phyloP scores from a whole-genome alignment of 2,888 invertebrate genomes.

The Caenorhabditis sp. region DNA sequence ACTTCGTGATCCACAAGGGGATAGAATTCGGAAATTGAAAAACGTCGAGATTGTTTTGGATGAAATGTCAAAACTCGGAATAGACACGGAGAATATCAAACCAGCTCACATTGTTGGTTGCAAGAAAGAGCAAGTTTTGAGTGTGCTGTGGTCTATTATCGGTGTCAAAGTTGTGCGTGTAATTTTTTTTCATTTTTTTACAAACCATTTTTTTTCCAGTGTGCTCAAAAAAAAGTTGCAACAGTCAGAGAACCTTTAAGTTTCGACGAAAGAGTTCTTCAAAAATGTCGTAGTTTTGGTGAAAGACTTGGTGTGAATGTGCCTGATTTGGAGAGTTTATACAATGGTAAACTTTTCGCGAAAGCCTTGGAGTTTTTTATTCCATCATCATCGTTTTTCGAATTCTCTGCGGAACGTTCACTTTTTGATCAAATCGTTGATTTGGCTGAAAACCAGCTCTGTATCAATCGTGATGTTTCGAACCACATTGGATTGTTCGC shows the following conservation, averaged over 20 bases:
- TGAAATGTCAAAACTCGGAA: conserved; percentile 12
- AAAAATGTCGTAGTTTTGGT: conserved; percentile 12
- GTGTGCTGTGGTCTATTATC: conserved; percentile 40
- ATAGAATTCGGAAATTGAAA: conserved; percentile 48
- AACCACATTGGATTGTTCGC: neutral
- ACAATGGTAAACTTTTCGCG: conserved; percentile 13
- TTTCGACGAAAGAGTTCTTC: conserved; percentile 15
- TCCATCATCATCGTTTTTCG: neutral
- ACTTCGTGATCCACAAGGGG: conserved; percentile 17
- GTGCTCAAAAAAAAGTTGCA: neutral
- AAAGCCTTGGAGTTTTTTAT: conserved; percentile 8
- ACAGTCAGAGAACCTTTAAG: neutral
- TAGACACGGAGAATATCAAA: conserved; percentile 8
- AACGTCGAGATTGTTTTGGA: conserved; percentile 44
- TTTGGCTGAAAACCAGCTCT: neutral
- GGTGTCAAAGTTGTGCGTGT: conserved; percentile 34
- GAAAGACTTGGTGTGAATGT: conserved; percentile 15
- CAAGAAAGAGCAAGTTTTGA: conserved; percentile 37
- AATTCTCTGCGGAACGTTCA: neutral
- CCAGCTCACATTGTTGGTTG: conserved; percentile 36
- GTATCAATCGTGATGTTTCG: neutral
- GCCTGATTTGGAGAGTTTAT: conserved; percentile 15
- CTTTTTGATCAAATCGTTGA: neutral
- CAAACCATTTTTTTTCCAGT: neutral
- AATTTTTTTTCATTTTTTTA: neutral